phyloP scores from a whole-genome alignment of 2,797 vertebrate species.

The Falco cherrug region DNA sequence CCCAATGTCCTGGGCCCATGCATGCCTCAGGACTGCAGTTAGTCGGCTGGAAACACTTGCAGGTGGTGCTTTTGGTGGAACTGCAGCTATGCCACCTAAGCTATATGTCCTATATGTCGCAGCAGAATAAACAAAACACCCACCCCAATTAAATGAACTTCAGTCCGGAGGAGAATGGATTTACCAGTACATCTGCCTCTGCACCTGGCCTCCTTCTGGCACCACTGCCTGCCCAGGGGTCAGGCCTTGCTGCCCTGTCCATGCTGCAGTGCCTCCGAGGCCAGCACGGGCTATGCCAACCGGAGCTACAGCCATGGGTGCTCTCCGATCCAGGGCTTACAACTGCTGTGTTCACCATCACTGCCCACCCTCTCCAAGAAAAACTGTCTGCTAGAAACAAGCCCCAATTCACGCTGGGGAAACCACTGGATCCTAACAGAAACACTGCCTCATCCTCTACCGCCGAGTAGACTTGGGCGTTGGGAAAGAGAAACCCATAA shows the following conservation, averaged over 20 bases:
- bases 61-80: neutral
- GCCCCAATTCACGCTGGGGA: neutral
- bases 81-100: neutral
- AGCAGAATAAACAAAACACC: neutral
- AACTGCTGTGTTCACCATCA: neutral
- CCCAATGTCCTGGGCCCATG: neutral
- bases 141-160: fast-evolving
- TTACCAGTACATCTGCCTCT: neutral
- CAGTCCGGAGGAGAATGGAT: neutral
- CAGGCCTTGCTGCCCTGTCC: neutral
- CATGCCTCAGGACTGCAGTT: neutral
- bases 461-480: neutral
- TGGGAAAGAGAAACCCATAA: neutral
- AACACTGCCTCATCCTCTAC: neutral
- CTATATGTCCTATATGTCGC: fast-evolving
- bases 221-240: fast-evolving
- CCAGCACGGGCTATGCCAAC: neutral
- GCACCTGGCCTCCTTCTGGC: neutral
- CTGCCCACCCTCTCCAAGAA: neutral
- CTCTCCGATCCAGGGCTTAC: neutral
- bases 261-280: fast-evolving
- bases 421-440: neutral
- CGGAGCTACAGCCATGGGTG: neutral
- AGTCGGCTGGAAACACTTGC: neutral
- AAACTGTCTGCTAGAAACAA: neutral